Percentiles rank a stretch among this genome's conserved stretches.
phyloP scores from a whole-genome alignment of 2,113 vertebrate species.

The Neodontobutis hainanensis region DNA sequence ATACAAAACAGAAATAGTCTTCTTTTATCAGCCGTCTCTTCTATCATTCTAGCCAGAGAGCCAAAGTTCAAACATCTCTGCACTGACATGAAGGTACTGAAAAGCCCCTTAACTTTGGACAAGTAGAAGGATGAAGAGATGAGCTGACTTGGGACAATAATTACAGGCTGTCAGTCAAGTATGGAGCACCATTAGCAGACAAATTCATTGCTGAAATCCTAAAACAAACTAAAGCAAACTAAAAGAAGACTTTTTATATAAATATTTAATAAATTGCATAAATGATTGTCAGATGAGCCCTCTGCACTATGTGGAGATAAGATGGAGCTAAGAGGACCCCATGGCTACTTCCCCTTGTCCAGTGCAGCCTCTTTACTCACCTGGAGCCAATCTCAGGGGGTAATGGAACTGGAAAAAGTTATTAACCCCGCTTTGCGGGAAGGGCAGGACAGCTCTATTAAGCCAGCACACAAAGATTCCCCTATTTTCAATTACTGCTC shows the following conservation, averaged over 20 bases:
- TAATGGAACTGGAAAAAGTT: constrained; percentile 80
- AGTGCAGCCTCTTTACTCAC: constrained; percentile 69
- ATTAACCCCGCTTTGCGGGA: constrained; percentile 78
- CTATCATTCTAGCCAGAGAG: constrained; percentile 4
- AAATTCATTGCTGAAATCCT: constrained; percentile 21
- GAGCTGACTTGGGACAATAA: constrained; percentile 31
- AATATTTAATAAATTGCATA: constrained; percentile 44
- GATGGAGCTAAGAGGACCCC: constrained; percentile 39
- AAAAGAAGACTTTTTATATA: constrained; percentile 17
- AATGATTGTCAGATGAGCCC: constrained; percentile 50
- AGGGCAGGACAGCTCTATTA: constrained; percentile 78
- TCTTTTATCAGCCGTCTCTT: too few relatives aligned
- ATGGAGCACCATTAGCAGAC: constrained; percentile 7
- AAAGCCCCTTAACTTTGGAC: not conserved
- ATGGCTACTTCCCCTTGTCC: constrained; percentile 60
- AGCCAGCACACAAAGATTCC: constrained; percentile 73
- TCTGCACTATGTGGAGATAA: constrained; percentile 53
- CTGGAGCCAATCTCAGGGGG: constrained; percentile 77
- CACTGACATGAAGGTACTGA: not conserved
- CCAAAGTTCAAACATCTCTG: not conserved
- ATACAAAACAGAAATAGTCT: not conserved
- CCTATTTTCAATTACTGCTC: constrained; percentile 77
- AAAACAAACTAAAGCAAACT: constrained; percentile 1
- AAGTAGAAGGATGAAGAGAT: constrained; percentile 5
- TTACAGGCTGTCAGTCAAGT: constrained; percentile 47